A percentile compares a stretch with the other conserved stretches of the same genome.
phyloP scores from a whole-genome alignment of 2,888 invertebrate species.

The Caenorhabditis angaria region DNA sequence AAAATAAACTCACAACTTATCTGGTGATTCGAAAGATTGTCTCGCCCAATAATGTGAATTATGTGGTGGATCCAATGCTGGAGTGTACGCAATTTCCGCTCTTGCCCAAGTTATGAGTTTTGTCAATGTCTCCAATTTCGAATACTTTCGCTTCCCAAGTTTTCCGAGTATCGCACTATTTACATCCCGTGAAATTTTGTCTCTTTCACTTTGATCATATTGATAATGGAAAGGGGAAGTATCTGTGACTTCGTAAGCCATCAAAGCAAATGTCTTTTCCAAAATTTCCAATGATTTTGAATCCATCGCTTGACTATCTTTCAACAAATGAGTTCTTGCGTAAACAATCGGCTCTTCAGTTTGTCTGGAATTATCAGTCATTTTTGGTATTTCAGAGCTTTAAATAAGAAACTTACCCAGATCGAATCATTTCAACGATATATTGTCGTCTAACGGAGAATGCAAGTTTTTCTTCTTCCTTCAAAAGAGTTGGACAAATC shows the following conservation, averaged over 20 bases:
- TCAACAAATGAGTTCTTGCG: slow-evolving; percentile 22
- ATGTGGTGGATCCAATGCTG: background rate
- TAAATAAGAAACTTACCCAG: background rate
- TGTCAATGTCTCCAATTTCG: slow-evolving; percentile 29
- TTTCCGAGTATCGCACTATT: slow-evolving; percentile 26
- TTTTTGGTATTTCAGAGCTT: background rate
- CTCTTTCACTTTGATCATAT: slow-evolving; percentile 20
- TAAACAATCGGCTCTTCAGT: slow-evolving; percentile 21
- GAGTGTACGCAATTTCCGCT: background rate
- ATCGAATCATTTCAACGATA: slow-evolving; percentile 34
- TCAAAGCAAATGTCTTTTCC: slow-evolving; percentile 30
- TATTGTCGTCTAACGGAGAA: slow-evolving; percentile 16
- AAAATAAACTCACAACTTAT: slow-evolving; percentile 16
- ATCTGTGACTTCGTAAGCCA: slow-evolving; percentile 21
- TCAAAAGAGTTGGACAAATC: slow-evolving; percentile 14
- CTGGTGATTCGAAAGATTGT: slow-evolving; percentile 11
- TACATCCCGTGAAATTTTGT: slow-evolving; percentile 17
- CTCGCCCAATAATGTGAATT: slow-evolving; percentile 9
- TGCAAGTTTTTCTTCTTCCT: slow-evolving; percentile 1
- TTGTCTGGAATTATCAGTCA: background rate
- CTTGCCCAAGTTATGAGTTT: slow-evolving; percentile 14
- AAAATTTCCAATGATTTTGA: slow-evolving; percentile 22
- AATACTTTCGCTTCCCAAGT: slow-evolving; percentile 11
- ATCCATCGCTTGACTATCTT: slow-evolving; percentile 7
- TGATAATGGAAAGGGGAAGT: slow-evolving; percentile 12